Percentiles rank a stretch among this genome's conserved stretches.
Conservation (phyloP, 2,888 invertebrate species). For the Pycnomerus fuliginosus region DNA sequence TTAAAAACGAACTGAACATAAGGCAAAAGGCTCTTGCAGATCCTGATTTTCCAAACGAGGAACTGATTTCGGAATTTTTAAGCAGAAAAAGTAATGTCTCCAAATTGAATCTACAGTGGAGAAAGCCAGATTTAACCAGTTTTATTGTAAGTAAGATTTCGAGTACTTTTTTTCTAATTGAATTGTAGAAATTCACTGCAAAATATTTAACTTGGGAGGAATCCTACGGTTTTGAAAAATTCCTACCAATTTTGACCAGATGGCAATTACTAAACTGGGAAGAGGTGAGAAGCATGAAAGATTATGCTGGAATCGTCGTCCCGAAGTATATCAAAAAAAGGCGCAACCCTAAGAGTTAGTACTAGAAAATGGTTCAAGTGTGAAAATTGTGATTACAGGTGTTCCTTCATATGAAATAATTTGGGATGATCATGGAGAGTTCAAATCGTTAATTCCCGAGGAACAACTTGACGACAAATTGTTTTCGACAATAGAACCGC, state of each 20-base stretch:
- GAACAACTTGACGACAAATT: conserved; percentile 58
- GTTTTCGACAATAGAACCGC: conserved; percentile 70
- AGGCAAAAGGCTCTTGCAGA: conserved; percentile 67
- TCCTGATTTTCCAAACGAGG: conserved; percentile 68
- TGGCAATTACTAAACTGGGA: conserved; percentile 66
- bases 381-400: conserved; percentile 49
- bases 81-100: conserved; percentile 57
- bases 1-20: conserved; percentile 69
- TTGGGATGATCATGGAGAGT: conserved; percentile 64
- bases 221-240: conserved; percentile 74
- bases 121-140: conserved; percentile 66
- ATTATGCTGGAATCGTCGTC: conserved; percentile 44
- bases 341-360: conserved; percentile 53
- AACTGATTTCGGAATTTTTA: conserved; percentile 73
- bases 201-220: conserved; percentile 72
- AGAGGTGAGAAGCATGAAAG: conserved; percentile 20
- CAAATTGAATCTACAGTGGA: conserved; percentile 60
- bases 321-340: conserved; percentile 61
- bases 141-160: conserved; percentile 65
- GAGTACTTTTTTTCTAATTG: too few relatives aligned
- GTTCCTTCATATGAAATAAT: conserved; percentile 71
- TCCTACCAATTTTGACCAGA: conserved; percentile 72
- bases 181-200: conserved; percentile 63
- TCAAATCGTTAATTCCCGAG: conserved; percentile 60
- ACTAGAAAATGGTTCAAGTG: not conserved